These are phyloP conservation scores for Nemopilema nomurai DNA, from an alignment of 30 jellyfish, hydroid and myxozoan genomes.

Conservation along the genomic window DNA sequence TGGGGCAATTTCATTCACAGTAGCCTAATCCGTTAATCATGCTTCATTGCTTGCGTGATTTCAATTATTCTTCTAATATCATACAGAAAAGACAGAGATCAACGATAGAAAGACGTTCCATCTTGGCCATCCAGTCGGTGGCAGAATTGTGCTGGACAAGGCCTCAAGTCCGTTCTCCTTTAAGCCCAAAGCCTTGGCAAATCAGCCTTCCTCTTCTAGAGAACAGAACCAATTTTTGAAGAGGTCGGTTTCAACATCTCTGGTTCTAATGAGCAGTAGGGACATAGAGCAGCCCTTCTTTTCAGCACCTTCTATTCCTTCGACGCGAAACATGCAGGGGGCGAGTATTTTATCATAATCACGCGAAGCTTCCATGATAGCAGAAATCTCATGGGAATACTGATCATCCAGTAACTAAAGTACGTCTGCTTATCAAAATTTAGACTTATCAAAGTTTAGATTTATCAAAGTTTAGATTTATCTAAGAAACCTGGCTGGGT, in stretches of 20 bases:
- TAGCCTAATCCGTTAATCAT: too few species aligned
- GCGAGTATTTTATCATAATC: too few species aligned
- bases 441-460: too few species aligned
- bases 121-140: slow-evolving; percentile 11
- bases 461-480: too few species aligned
- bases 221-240: background rate
- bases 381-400: too few species aligned
- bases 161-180: background rate
- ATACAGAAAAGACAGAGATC: background rate
- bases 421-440: too few species aligned
- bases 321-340: background rate
- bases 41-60: too few species aligned
- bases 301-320: background rate
- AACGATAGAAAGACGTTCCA: slow-evolving; percentile 4
- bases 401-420: too few species aligned
- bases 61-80: too few species aligned
- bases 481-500: too few species aligned
- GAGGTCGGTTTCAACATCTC: background rate
- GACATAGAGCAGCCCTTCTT: background rate
- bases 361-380: too few species aligned
- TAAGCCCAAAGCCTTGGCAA: background rate
- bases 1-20: too few species aligned
- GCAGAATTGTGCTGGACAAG: background rate
- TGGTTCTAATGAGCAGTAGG: background rate
- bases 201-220: background rate